Base-by-base conservation (phyloP, 2,888 invertebrate genomes). In the Acronicta leporina region DNA sequence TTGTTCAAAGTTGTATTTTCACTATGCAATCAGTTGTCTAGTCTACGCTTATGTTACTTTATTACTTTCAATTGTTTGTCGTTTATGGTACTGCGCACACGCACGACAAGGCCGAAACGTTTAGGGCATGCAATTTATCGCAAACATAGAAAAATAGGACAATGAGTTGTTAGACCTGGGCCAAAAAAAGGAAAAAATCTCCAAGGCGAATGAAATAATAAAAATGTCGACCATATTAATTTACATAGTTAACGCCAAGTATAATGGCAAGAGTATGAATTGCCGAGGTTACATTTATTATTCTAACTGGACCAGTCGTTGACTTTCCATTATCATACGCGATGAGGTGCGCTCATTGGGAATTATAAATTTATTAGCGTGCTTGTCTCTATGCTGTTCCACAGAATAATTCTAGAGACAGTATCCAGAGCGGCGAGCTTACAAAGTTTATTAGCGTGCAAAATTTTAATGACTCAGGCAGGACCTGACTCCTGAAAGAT, bases 51-150 rank as follows among this genome's bases (percentile, higher is more conserved):
- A 83, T 77, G 83, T 86, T 77, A 85, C 79, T 86, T 88, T 88
- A 89, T 89, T 88, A 88, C 87, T 85, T 85, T 85, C 90, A 91
- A 91, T 91, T 92, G 90, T 91, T 85, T 83, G 81, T 86, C 87
- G 79, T 88, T 85, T 89, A 87, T 84, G 87, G 88, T 63, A 79
- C 81, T 80, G 73, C 82, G 78, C 76, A 73, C 73, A 63, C 59
- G 74, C 75, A 76, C 72, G 77, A 70, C 90, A 89, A 91, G 91
- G 92, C 81, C 84, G 61, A 81, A 88, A 86, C 86, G 76, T 85
- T 90, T 88, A 89, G 86, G 84, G 81, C 76, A 75, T 86, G 84
- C 87, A 86, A 84, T 88, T 82, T 75, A 78, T 77, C 77, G 81
- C 85, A 86, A 79, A 86, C 68, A 68, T 68, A 80, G 75, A 75